Evolutionary conservation across 1,140 invertebrate genomes (phyloP).

Genomic region (Scaptomyza pallida): DNA sequence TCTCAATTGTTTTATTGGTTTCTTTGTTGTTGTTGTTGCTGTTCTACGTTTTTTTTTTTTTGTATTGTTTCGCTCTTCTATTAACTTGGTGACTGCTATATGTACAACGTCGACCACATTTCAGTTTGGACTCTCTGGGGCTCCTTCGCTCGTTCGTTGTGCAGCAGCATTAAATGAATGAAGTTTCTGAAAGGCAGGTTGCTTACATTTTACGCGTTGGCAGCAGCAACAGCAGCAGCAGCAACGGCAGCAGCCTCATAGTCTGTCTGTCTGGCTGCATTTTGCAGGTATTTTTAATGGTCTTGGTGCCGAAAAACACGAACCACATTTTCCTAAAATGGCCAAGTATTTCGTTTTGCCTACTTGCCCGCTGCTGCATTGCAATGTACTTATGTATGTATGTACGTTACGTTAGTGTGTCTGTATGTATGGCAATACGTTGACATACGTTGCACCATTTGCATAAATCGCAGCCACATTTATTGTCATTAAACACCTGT

Average conservation of each 20-base stretch:
- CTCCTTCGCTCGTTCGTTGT: constrained; percentile 41
- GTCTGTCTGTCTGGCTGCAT: constrained; percentile 6
- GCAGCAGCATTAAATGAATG: constrained; percentile 67
- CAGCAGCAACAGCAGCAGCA: no score
- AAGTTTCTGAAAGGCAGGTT: constrained; percentile 75
- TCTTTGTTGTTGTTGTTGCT: constrained; percentile 20
- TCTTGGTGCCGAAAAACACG: constrained; percentile 14
- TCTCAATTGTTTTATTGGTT: constrained; percentile 51
- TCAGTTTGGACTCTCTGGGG: constrained; percentile 27
- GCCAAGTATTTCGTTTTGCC: constrained; percentile 21
- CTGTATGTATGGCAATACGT: constrained; percentile 8
- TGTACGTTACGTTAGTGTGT: neutral
- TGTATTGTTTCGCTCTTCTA: constrained; percentile 40
- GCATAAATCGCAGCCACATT: constrained; percentile 59
- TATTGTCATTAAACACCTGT: constrained; percentile 60
- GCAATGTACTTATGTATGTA: neutral
- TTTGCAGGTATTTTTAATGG: constrained; percentile 25
- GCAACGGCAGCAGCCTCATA: neutral
- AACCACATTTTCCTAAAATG: constrained; percentile 27
- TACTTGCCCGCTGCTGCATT: constrained; percentile 12
- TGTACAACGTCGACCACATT: constrained; percentile 50
- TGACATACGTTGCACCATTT: constrained; percentile 46
- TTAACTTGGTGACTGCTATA: constrained; percentile 9
- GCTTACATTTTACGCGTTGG: constrained; percentile 67
- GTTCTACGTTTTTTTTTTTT: constrained; percentile 36